phyloP scores from a whole-genome alignment of 1,140 invertebrate genomes.

The Drosophila kepulauana region DNA sequence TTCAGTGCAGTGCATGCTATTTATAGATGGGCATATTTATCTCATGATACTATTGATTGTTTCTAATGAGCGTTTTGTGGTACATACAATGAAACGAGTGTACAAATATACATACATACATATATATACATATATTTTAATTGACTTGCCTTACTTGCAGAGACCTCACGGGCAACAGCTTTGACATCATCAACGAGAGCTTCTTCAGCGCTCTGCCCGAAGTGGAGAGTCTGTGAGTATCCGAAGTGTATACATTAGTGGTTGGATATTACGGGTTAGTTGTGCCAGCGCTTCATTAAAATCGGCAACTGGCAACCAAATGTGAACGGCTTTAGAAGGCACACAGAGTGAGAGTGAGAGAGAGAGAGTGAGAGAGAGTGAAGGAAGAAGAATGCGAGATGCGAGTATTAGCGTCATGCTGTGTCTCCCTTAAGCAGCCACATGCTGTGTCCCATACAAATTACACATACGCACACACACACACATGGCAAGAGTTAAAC shows the following conservation, averaged over 20 bases:
- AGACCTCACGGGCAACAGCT: constrained; percentile 80
- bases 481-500: constrained; percentile 15
- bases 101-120: background rate
- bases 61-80: constrained; percentile 1
- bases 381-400: background rate
- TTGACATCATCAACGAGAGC: constrained; percentile 59
- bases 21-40: background rate
- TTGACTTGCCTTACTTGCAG: constrained; percentile 39
- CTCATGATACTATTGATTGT: constrained; percentile 11
- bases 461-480: constrained; percentile 7
- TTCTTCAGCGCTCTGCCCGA: constrained; percentile 69
- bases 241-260: background rate
- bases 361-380: too few species aligned
- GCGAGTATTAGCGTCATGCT: constrained; percentile 57
- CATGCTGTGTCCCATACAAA: constrained; percentile 9
- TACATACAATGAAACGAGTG: background rate
- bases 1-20: background rate
- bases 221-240: constrained; percentile 78
- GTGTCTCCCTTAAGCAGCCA: constrained; percentile 30
- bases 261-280: background rate
- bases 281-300: constrained; percentile 55
- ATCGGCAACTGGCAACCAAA: constrained; percentile 45
- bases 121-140: constrained; percentile 7
- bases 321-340: background rate
- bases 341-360: too few species aligned